Conservation (phyloP, 2,113 vertebrate genomes). For the Anas platyrhynchos region DNA sequence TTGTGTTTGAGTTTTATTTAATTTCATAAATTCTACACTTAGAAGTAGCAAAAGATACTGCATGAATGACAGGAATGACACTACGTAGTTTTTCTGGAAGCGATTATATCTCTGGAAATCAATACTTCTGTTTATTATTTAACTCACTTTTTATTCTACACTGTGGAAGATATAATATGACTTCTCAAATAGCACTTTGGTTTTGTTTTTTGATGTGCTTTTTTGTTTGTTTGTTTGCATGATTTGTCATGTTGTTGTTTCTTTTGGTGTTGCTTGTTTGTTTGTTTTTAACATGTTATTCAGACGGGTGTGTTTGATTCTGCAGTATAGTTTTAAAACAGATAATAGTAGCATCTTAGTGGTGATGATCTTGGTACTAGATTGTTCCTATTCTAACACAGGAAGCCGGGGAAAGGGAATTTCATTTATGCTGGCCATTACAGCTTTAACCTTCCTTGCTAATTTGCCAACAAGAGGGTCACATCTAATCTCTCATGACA, state of each 20-base stretch:
- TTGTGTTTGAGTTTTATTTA: neutral
- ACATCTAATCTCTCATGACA: neutral
- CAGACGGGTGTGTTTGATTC: neutral
- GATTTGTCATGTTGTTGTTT: neutral
- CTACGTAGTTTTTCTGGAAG: neutral
- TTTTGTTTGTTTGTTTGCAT: neutral
- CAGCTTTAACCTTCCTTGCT: neutral
- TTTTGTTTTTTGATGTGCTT: neutral
- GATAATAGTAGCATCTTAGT: neutral
- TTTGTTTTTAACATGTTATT: neutral
- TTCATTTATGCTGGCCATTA: neutral
- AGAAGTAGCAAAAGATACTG: neutral
- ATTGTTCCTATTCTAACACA: neutral
- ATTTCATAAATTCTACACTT: neutral
- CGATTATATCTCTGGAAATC: neutral
- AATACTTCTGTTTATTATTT: neutral
- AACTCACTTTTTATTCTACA: neutral
- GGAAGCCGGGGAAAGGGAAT: neutral
- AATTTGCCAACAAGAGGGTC: neutral
- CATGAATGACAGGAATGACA: neutral
- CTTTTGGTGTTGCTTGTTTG: neutral
- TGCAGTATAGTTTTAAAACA: neutral
- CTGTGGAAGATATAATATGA: accelerated
- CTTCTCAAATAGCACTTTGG: neutral
- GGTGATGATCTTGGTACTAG: neutral